Evolutionary conservation across 1,140 invertebrate genomes (phyloP), one percentile per base, ranked within the genome.

Genomic region (Drosophila nebulosa): DNA sequence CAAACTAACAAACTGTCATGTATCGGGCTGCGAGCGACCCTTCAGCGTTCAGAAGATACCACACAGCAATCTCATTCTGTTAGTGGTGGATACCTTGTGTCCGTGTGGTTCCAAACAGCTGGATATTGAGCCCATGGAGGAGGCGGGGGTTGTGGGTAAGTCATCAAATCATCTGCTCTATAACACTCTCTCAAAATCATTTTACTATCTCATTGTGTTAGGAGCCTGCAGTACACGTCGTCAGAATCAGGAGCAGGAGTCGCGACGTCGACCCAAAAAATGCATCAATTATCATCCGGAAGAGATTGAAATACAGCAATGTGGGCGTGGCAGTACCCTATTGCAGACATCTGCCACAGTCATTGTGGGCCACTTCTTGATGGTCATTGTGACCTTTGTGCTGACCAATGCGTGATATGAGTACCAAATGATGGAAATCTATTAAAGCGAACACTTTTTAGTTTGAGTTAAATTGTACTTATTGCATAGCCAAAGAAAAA

Each of bases 31-130:
- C 90, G 97, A 97, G 91, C 96, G 97, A 74, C 96, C 96, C 10
- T 98, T 98, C 92, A 98, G 97, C 91, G 97, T 98, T 9, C 97
- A 98, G 86, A 97, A 97, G 92, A 97, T 98, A 76, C 96, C 95
- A 36, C 96, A 97, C 86, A 98, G 97, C 77, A 98, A 98, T 93
- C 92, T 98, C 51, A 97, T 98, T 57, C 92, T 98, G 59, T 92
- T 98, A 22, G 97, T 97, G 39, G 96, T 97, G 53, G 96, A 98
- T 90, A 98, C 96, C 0, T 91, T 96, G 61, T 98, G 97, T 92
- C 96, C 96, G 30, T 98, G 97, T 91, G 96, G 96, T 26, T 96
- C 94, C 74, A 97, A 97, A 90, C 95, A 96, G 81, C 92, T 97
- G 42, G 96, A 95, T 88, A 96, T 97, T 74, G 94, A 94, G 32